These are phyloP conservation scores for Hybognathus amarus DNA, from an alignment of 2,797 vertebrate species.

Conservation along the genomic window DNA sequence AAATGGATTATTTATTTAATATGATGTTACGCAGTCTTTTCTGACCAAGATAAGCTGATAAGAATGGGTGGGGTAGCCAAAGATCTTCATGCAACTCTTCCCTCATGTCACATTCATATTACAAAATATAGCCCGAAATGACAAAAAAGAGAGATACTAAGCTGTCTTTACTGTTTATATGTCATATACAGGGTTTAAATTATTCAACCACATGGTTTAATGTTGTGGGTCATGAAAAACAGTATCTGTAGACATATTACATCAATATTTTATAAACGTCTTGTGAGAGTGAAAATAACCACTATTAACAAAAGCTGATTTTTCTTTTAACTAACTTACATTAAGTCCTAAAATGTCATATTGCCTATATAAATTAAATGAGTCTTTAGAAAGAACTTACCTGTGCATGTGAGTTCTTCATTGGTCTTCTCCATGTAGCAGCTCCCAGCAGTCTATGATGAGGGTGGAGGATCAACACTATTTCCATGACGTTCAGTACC, in stretches of 20 bases:
- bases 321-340: background rate
- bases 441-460: background rate
- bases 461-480: background rate
- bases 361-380: background rate
- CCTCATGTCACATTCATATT: background rate
- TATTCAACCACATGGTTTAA: background rate
- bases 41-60: constrained; percentile 17
- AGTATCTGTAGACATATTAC: background rate
- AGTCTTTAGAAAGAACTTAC: constrained; percentile 14
- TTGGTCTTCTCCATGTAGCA: background rate
- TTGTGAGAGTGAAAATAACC: background rate
- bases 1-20: background rate
- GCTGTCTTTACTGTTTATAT: background rate
- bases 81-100: background rate
- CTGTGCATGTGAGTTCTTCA: constrained; percentile 9
- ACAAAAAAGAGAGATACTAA: background rate
- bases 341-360: background rate
- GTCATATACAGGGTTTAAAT: background rate
- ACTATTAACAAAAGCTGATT: no score
- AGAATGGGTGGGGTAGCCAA: constrained; percentile 26
- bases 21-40: background rate
- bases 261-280: background rate
- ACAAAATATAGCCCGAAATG: background rate
- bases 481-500: constrained; percentile 44
- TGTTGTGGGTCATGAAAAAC: background rate